Conservation (phyloP, 2,888 invertebrate genomes). For the Cremastobaeus sp. region DNA sequence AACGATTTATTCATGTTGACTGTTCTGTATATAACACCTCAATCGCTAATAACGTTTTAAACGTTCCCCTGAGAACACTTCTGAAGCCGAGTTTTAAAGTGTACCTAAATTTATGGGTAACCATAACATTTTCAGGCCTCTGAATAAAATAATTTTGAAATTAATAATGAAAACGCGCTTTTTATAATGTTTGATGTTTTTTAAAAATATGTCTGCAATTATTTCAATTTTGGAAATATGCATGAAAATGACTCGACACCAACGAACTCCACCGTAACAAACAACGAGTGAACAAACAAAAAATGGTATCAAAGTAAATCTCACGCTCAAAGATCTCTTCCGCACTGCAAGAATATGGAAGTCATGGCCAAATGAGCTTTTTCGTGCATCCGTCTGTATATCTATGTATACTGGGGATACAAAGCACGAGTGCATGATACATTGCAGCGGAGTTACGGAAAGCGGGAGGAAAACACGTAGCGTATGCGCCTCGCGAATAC, state of each 20-base stretch:
- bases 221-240: too few species aligned
- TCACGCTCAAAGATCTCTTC: slow-evolving; percentile 39
- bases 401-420: slow-evolving; percentile 32
- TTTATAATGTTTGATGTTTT: too few species aligned
- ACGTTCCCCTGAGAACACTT: too few species aligned
- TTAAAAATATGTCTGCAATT: too few species aligned
- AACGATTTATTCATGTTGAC: too few species aligned
- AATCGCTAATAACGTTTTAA: too few species aligned
- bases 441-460: slow-evolving; percentile 55
- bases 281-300: slow-evolving; percentile 24
- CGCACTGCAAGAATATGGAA: slow-evolving; percentile 39
- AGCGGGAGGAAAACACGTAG: slow-evolving; percentile 55
- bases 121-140: too few species aligned
- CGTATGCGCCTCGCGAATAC: slow-evolving; percentile 57
- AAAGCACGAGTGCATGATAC: slow-evolving; percentile 58
- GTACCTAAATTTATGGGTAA: too few species aligned
- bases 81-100: too few species aligned
- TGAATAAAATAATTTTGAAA: too few species aligned
- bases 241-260: slow-evolving; percentile 52
- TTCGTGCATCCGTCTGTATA: slow-evolving; percentile 45
- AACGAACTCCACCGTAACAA: slow-evolving; percentile 30
- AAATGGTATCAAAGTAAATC: slow-evolving; percentile 54
- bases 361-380: slow-evolving; percentile 59
- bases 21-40: too few species aligned
- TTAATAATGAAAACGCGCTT: too few species aligned